Evolutionary conservation across 2,113 vertebrate species (phyloP).

Genomic region (Sturnira hondurensis): DNA sequence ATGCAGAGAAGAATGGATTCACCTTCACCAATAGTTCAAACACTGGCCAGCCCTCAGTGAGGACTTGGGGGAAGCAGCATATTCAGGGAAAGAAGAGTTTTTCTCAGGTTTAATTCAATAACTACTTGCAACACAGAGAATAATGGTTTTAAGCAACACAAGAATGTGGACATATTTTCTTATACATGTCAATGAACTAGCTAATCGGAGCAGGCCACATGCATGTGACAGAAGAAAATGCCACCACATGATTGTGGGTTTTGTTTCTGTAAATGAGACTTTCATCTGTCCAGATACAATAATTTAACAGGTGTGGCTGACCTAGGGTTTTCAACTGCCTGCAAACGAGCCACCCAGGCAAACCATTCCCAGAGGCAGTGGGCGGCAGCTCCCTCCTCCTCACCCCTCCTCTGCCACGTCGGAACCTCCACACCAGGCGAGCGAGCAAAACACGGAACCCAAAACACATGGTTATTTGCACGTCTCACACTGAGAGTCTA

Average conservation of each 20-base stretch:
- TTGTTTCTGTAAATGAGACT: not conserved
- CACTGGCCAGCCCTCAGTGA: not conserved
- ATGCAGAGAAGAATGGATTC: not conserved
- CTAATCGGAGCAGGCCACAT: not conserved
- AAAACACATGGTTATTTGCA: accelerated
- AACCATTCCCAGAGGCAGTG: accelerated
- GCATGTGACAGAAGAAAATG: not conserved
- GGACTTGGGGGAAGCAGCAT: not conserved
- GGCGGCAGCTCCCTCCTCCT: not conserved
- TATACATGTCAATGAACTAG: not conserved
- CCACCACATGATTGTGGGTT: not conserved
- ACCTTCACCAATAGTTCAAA: constrained; percentile 36
- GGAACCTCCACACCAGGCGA: not conserved
- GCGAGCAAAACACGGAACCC: not conserved
- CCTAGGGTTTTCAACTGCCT: not conserved
- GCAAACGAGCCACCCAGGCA: not conserved
- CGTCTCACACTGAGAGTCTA: not conserved
- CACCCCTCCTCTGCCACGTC: accelerated
- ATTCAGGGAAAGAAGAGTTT: not conserved
- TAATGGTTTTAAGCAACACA: not conserved
- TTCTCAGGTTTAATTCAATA: not conserved
- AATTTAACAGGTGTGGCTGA: not conserved
- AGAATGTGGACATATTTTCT: not conserved
- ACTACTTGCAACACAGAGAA: not conserved
- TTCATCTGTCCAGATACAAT: not conserved